Conservation (phyloP, 1,140 invertebrate species). For the Drosophila varians region DNA sequence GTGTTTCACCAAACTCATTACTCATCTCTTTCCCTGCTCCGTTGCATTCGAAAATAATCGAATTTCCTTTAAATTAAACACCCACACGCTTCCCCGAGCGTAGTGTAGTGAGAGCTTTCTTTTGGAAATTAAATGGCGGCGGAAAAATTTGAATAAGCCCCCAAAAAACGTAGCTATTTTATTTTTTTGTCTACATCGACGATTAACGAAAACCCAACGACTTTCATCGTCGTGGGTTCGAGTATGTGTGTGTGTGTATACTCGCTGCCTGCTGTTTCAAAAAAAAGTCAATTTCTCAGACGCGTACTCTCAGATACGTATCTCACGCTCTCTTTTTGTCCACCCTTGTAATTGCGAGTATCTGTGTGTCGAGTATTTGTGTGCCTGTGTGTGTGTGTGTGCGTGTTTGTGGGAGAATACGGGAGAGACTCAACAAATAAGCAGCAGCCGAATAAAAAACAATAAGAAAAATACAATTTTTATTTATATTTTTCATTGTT, state of each 20-base stretch:
- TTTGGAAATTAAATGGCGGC: not conserved
- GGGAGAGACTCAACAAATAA: constrained; percentile 61
- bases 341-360: constrained; percentile 72
- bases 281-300: constrained; percentile 67
- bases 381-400: constrained; percentile 12
- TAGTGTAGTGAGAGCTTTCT: not conserved
- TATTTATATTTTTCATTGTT: constrained; percentile 42
- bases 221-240: constrained; percentile 68
- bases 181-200: constrained; percentile 81
- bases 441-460: constrained; percentile 51
- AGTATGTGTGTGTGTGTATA: constrained; percentile 48
- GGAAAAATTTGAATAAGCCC: constrained; percentile 46
- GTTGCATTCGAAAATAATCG: constrained; percentile 2
- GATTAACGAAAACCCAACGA: constrained; percentile 81
- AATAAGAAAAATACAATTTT: constrained; percentile 64
- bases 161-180: constrained; percentile 65
- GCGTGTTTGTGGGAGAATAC: constrained; percentile 29
- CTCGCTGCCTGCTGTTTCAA: constrained; percentile 66
- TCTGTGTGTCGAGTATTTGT: constrained; percentile 9
- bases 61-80: not conserved
- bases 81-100: not conserved
- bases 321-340: constrained; percentile 38
- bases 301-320: constrained; percentile 35
- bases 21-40: constrained; percentile 53
- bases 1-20: constrained; percentile 60